Evolutionary conservation across 1,140 invertebrate species (phyloP), one percentile per base, ranked within the genome.

Genomic region (Mylabris phalerata): DNA sequence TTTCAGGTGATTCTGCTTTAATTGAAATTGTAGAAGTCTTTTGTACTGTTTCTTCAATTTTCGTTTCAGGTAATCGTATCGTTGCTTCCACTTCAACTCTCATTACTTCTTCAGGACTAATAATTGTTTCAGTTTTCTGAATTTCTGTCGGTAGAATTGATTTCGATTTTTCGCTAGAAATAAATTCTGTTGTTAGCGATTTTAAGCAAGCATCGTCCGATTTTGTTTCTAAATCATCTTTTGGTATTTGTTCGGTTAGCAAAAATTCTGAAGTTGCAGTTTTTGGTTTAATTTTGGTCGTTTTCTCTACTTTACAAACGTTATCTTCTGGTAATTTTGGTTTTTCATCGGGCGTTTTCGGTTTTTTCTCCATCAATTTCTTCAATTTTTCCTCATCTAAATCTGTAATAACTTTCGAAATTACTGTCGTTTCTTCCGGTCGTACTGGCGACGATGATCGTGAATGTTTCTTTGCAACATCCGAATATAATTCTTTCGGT

Each of bases 341-440:
- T 49, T 42, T 11, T 40, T 52, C 32, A 27, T 11, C 25, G 27
- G 41, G 47, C 26, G 27, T 45, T 42, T 43, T 32, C 3, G 47
- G 4, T 41, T 26, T 60, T 59, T 62, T 57, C 60, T 45, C 39
- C n/a, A 26, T 40, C 32, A 52, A 13, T 46, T 63, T 57, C 13
- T 62, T 63, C 7, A 70, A 54, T 52, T 66, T 66, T 32, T 67
- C 64, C 52, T 67, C 58, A 50, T 64, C 61, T 6, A 71, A 54
- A 57, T 70, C 67, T 4, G 70, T 71, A 4, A 68, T 59, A 42
- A 71, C 58, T 61, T 69, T 70, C 26, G 64, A 62, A 7, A 64
- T 44, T 41, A 69, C 66, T 39, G 62, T 40, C 6, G 55, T 47
- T 55, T 61, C 57, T 0, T 65, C 61, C 24, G 10, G 43, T 41